Evolutionary conservation across 2,797 vertebrate genomes (phyloP).

Genomic region (Galago senegalensis): DNA sequence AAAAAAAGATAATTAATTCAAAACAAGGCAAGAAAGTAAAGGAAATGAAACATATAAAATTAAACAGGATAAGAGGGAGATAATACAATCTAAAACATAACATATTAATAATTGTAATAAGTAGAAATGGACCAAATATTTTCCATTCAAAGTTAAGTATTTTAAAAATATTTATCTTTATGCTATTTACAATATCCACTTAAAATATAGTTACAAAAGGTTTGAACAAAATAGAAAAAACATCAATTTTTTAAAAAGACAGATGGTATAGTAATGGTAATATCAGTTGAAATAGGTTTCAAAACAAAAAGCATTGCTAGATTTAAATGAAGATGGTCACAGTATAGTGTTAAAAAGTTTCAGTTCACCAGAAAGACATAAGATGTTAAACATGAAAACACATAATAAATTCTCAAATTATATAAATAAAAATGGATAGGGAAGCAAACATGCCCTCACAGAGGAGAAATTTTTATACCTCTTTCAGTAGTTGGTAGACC

Average conservation of each 20-base stretch:
- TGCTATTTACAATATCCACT: neutral
- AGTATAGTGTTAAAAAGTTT: neutral
- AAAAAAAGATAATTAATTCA: neutral
- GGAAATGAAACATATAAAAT: neutral
- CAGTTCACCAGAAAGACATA: neutral
- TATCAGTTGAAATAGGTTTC: neutral
- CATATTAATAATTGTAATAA: neutral
- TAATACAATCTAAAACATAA: neutral
- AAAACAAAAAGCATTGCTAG: neutral
- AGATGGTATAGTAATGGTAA: neutral
- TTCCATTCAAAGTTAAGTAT: neutral
- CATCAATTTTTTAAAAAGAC: neutral
- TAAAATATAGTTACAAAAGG: constrained; percentile 5
- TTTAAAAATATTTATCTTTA: neutral
- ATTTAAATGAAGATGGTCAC: neutral
- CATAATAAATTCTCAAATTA: neutral
- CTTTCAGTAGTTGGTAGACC: neutral
- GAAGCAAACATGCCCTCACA: neutral
- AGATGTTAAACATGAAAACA: neutral
- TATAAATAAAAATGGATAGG: neutral
- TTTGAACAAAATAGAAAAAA: neutral
- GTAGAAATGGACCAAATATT: neutral
- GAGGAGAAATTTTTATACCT: neutral
- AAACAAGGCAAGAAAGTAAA: neutral
- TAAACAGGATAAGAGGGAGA: neutral